phyloP scores from a whole-genome alignment of 2,888 invertebrate genomes.

The Erpobdella octoculata region DNA sequence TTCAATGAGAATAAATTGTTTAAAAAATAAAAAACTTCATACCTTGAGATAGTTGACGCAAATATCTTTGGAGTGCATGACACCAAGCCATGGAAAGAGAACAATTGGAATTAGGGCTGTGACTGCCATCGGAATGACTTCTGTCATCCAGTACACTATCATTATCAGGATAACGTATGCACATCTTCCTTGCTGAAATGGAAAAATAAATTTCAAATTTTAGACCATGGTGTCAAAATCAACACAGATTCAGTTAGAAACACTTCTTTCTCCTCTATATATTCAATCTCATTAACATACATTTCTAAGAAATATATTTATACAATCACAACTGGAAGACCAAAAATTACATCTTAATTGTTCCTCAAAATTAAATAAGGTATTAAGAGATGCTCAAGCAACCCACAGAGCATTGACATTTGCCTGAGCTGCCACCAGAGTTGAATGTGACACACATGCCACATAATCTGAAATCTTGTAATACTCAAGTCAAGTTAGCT shows the following conservation, averaged over 20 bases:
- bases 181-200: conserved; percentile 44
- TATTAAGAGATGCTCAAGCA: no score
- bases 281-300: no score
- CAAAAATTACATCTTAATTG: neutral
- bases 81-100: conserved; percentile 40
- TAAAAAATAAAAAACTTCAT: neutral
- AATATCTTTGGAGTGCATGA: conserved; percentile 37
- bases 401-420: no score
- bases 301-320: neutral
- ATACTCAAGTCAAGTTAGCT: no score
- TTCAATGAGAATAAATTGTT: neutral
- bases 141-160: conserved; percentile 42
- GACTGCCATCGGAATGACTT: conserved; percentile 40
- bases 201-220: conserved; percentile 6
- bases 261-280: no score
- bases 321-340: neutral
- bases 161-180: conserved; percentile 45
- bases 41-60: conserved; percentile 40
- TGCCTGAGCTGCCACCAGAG: no score
- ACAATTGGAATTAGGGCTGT: conserved; percentile 41
- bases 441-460: no score
- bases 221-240: no score
- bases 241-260: no score
- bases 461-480: no score
- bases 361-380: no score